A percentile compares a stretch with the other conserved stretches of the same genome.
phyloP scores from a whole-genome alignment of 2,888 invertebrate genomes.

The Drosophila basisetae region DNA sequence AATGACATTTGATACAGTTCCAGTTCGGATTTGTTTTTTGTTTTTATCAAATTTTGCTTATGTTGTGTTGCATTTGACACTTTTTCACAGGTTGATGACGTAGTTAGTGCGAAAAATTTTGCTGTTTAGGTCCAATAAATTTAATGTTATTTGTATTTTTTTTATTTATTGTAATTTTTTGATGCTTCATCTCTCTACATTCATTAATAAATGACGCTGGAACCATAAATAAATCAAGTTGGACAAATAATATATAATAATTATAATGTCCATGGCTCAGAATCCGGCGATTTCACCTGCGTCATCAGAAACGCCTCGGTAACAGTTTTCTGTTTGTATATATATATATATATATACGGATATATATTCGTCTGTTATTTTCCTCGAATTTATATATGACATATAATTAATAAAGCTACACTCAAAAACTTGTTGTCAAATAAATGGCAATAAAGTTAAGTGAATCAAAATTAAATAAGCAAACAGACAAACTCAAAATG shows the following conservation, averaged over 20 bases:
- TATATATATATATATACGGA: not conserved
- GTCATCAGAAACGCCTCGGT: conserved; percentile 36
- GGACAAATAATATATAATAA: conserved; percentile 24
- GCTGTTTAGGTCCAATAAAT: conserved; percentile 15
- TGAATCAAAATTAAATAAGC: conserved; percentile 46
- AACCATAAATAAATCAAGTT: conserved; percentile 30
- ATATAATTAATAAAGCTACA: conserved; percentile 26
- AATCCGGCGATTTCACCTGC: conserved; percentile 57
- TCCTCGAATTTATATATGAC: conserved; percentile 6
- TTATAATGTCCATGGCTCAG: conserved; percentile 16
- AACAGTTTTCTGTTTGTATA: conserved; percentile 19
- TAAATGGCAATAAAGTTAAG: conserved; percentile 53
- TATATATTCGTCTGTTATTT: conserved; percentile 3
- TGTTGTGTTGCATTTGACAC: conserved; percentile 35
- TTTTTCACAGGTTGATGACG: conserved; percentile 48
- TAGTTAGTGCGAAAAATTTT: conserved; percentile 14
- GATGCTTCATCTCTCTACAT: conserved; percentile 15
- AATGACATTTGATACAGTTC: conserved; percentile 71
- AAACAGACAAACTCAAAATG: conserved; percentile 27
- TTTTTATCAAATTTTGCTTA: conserved; percentile 26
- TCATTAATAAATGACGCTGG: conserved; percentile 27
- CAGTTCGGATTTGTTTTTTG: conserved; percentile 38
- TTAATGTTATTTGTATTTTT: not conserved
- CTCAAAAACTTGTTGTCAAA: conserved; percentile 46
- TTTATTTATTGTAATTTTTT: not conserved